Evolutionary conservation across 2,888 invertebrate genomes (phyloP).

Genomic region (Itoplectis maculator): DNA sequence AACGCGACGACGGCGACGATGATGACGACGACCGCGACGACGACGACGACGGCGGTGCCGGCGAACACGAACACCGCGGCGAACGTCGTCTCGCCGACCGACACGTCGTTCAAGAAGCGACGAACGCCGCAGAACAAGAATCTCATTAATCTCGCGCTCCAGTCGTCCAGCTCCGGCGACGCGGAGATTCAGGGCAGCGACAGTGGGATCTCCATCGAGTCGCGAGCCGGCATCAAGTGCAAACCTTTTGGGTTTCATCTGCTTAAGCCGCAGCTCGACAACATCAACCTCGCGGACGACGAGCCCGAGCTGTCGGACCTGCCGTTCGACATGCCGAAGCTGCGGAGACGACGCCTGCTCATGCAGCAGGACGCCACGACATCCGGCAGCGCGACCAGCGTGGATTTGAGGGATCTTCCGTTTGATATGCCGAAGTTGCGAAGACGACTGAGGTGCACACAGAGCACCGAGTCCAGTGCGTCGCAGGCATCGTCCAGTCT

Average conservation of each 20-base stretch:
- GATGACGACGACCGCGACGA: too few species aligned
- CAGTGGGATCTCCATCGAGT: constrained; percentile 95
- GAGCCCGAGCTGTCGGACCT: constrained; percentile 91
- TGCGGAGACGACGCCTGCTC: constrained; percentile 89
- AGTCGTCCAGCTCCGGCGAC: constrained; percentile 88
- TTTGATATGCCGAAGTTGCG: constrained; percentile 97
- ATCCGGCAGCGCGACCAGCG: constrained; percentile 90
- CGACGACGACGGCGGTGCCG: too few species aligned
- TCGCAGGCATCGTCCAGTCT: constrained; percentile 94
- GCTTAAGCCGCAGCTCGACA: constrained; percentile 86
- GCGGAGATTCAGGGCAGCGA: constrained; percentile 94
- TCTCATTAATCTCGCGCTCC: constrained; percentile 88
- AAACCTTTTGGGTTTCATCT: constrained; percentile 87
- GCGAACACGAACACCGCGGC: constrained; percentile 70
- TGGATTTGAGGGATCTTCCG: constrained; percentile 93
- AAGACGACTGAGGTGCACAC: constrained; percentile 88
- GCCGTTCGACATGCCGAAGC: constrained; percentile 96
- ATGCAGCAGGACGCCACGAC: constrained; percentile 90
- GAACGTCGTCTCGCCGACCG: constrained; percentile 79
- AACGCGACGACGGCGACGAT: too few species aligned
- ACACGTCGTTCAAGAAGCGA: constrained; percentile 86
- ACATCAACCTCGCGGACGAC: constrained; percentile 80
- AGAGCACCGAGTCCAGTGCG: constrained; percentile 89
- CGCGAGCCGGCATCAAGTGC: constrained; percentile 91
- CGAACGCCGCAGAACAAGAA: constrained; percentile 92